Conservation (phyloP, 1,140 invertebrate species). For the Cyphomyrmex costatus region DNA sequence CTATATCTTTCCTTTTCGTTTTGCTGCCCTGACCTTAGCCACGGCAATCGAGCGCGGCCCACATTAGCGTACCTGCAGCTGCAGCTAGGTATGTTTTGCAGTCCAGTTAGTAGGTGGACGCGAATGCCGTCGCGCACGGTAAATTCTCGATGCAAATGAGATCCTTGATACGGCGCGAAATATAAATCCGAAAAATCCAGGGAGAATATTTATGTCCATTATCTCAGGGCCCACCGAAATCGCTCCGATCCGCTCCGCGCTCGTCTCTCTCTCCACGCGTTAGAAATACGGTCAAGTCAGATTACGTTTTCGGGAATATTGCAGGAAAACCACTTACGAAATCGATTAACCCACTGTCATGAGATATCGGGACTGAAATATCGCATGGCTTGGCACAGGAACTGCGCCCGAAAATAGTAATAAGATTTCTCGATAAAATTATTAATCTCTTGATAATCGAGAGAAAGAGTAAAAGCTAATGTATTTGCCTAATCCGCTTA, state of each 20-base stretch:
- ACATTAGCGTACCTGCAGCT: background rate
- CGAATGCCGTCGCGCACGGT: constrained; percentile 74
- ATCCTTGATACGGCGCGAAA: constrained; percentile 84
- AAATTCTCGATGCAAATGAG: constrained; percentile 86
- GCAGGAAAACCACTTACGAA: constrained; percentile 60
- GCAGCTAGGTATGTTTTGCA: constrained; percentile 15
- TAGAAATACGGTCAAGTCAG: constrained; percentile 64
- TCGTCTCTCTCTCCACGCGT: background rate
- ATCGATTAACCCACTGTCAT: constrained; percentile 62
- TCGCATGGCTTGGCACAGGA: background rate
- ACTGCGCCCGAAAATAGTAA: constrained; percentile 32
- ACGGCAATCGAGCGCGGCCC: constrained; percentile 6
- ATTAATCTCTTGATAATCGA: constrained; percentile 32
- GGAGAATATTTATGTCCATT: constrained; percentile 85
- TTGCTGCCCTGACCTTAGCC: constrained; percentile 54
- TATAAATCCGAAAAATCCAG: constrained; percentile 85
- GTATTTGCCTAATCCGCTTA: constrained; percentile 9
- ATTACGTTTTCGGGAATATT: constrained; percentile 63
- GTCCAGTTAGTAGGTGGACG: constrained; percentile 53
- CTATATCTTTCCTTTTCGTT: constrained; percentile 65
- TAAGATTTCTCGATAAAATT: constrained; percentile 30
- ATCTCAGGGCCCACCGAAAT: constrained; percentile 79
- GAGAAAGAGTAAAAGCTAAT: background rate
- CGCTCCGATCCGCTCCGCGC: constrained; percentile 15
- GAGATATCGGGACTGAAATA: constrained; percentile 62